Percentiles rank a stretch among this genome's conserved stretches.
These are phyloP conservation scores for Acanthis flammea DNA, from an alignment of 2,797 vertebrate species.

Conservation along the genomic window DNA sequence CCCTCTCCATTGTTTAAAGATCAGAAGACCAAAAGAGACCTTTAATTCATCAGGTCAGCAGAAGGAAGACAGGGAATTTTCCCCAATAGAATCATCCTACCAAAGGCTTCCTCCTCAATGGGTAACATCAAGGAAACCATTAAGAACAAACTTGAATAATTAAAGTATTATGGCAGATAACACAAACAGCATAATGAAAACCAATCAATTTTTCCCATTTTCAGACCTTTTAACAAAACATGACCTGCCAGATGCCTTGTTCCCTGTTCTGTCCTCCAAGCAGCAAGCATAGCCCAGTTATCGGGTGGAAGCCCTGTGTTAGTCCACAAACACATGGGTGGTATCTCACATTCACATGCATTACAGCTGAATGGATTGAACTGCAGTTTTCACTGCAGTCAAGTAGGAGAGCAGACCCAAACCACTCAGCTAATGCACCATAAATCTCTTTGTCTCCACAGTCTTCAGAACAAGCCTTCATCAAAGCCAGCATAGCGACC, in stretches of 20 bases:
- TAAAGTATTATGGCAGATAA: not conserved
- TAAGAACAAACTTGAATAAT: not conserved
- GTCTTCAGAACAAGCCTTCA: not conserved
- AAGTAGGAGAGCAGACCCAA: not conserved
- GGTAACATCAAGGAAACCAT: not conserved
- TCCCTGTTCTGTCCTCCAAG: not conserved
- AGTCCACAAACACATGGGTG: rapidly evolving
- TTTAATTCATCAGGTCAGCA: not conserved
- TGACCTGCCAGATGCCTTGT: not conserved
- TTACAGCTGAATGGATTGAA: not conserved
- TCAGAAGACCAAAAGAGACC: not conserved
- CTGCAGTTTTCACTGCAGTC: not conserved
- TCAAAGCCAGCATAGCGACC: rapidly evolving
- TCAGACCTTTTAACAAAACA: not conserved
- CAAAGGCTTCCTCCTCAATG: not conserved
- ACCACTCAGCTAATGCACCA: not conserved
- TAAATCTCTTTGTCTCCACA: not conserved
- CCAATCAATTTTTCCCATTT: not conserved
- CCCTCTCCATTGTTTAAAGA: not conserved
- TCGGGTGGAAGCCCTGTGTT: not conserved
- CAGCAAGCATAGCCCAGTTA: not conserved
- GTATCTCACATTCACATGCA: not conserved
- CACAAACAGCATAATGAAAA: not conserved
- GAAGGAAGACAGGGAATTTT: not conserved
- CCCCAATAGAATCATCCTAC: not conserved